A percentile compares a stretch with the other conserved stretches of the same genome.
phyloP scores from a whole-genome alignment of 2,113 vertebrate genomes.

The Neofelis nebulosa region DNA sequence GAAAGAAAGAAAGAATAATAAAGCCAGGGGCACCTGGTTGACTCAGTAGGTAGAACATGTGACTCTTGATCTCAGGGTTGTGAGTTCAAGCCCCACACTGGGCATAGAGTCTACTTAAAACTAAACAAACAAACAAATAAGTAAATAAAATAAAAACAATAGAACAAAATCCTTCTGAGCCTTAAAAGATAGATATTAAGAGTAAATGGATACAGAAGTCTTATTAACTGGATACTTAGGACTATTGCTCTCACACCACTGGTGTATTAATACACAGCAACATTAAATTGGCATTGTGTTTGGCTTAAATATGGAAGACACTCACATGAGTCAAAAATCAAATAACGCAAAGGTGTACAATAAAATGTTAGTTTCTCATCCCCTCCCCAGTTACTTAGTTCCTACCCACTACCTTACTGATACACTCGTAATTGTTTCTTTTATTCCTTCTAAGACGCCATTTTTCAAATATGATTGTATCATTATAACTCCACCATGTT shows the following conservation, averaged over 20 bases:
- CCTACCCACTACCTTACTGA: not conserved
- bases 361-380: not conserved
- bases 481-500: not conserved
- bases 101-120: too few species aligned
- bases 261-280: not conserved
- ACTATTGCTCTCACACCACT: not conserved
- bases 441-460: not conserved
- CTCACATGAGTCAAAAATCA: not conserved
- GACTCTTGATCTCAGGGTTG: too few species aligned
- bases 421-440: not conserved
- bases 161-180: not conserved
- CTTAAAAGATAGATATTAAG: slow-evolving; percentile 18
- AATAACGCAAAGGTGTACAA: not conserved
- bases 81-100: too few species aligned
- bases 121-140: too few species aligned
- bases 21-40: too few species aligned
- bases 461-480: not conserved
- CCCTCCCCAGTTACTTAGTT: not conserved
- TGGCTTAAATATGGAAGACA: not conserved
- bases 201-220: not conserved
- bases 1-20: too few species aligned
- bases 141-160: not conserved
- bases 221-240: not conserved
- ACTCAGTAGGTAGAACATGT: too few species aligned
- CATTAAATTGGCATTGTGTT: not conserved